Evolutionary conservation across 1,140 invertebrate genomes (phyloP), one percentile per base, ranked within the genome.

Genomic region (Rhizoglyphus robini): DNA sequence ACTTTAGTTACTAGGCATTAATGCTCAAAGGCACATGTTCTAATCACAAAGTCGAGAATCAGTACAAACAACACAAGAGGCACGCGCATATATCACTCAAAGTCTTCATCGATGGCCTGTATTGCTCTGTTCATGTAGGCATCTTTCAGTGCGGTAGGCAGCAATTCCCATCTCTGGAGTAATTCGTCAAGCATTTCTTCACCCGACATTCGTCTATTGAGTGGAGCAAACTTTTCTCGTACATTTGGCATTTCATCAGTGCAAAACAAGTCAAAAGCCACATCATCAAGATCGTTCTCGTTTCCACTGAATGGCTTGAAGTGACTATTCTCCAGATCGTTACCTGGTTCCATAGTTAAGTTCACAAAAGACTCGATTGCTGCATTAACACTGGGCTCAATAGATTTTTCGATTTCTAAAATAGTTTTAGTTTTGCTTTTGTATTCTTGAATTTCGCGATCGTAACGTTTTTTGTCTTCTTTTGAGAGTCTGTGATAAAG

Each of bases 131-230:
- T 11, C 18, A 51, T 27, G 32, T 49, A 64, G 20, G 48, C 18
- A 54, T 64, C 34, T 29, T 51, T 64, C 11, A 64, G 8, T 27
- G 32, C 63, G 20, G 13, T 8, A 20, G 27, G 20, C 5, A 30
- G 46, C n/a, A 15, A 18, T 20, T 48, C 20, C 63, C 63, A 64
- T 49, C 63, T 29, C n/a, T 30, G 18, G 1, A 64, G n/a, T 64
- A 64, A 36, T 29, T 64, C 41, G 51, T 48, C 29, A n/a, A 64
- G 29, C n/a, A 64, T 51, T 57, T 57, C 41, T 60, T 60, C 58
- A 23, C 51, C 51, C 31, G 51, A 54, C 51, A 54, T 63, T 60
- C 58, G 38, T 41, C 61, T 47, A 57, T 64, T 64, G n/a, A 48
- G 18, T 29, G 32, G 15, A 30, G 18, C 31, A 63, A 41, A 48